A percentile compares a stretch with the other conserved stretches of the same genome.
phyloP scores from a whole-genome alignment of 1,140 invertebrate genomes.

The Drosophila paulistorum region DNA sequence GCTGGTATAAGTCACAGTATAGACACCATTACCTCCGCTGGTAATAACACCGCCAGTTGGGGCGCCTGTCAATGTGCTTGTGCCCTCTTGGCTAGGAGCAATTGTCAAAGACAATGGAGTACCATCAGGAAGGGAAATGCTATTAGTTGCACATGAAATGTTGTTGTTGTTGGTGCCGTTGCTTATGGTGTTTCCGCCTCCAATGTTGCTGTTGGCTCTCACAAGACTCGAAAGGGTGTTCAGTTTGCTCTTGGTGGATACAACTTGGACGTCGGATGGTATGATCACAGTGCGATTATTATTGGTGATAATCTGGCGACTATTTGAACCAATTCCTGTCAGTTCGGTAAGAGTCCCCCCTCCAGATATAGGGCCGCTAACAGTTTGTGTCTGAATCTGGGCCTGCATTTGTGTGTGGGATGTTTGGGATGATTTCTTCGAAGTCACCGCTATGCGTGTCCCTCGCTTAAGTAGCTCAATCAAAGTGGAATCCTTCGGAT shows the following conservation, averaged over 20 bases:
- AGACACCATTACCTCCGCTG: constrained; percentile 63
- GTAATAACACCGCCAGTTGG: constrained; percentile 39
- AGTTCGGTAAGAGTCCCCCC: constrained; percentile 38
- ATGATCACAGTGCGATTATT: constrained; percentile 79
- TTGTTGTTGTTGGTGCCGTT: constrained; percentile 19
- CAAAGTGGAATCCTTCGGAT: constrained; percentile 85
- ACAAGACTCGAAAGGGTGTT: constrained; percentile 38
- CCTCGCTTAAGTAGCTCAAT: constrained; percentile 87
- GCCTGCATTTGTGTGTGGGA: not conserved
- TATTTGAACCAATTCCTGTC: constrained; percentile 44
- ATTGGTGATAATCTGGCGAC: constrained; percentile 76
- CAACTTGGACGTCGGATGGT: constrained; percentile 76
- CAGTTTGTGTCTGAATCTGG: constrained; percentile 46
- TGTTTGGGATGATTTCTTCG: constrained; percentile 49
- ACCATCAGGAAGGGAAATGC: constrained; percentile 64
- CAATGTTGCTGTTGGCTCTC: constrained; percentile 13
- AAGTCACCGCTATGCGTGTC: constrained; percentile 88
- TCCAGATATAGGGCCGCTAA: constrained; percentile 28
- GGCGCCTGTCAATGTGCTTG: constrained; percentile 21
- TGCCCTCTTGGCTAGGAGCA: constrained; percentile 49
- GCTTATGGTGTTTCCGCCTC: not conserved
- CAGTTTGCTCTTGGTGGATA: constrained; percentile 69
- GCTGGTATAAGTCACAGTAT: constrained; percentile 78
- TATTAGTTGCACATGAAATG: constrained; percentile 29
- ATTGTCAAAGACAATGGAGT: constrained; percentile 77